Evolutionary conservation across 30 jellyfish, hydroid and myxozoan species (phyloP).

Genomic region (Rhopilema esculentum): DNA sequence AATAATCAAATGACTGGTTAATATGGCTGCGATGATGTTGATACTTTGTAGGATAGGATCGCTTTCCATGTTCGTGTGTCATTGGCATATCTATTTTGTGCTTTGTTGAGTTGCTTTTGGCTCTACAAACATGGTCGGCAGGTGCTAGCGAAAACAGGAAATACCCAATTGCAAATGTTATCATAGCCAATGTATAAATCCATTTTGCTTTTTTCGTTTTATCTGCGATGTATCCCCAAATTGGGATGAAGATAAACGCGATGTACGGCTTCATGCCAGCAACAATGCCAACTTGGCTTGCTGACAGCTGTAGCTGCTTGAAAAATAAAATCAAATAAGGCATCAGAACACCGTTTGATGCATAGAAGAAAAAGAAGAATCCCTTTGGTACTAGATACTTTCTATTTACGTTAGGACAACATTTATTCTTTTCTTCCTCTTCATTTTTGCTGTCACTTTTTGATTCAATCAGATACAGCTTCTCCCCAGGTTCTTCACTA

Average conservation of each 20-base stretch:
- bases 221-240: slow-evolving; percentile 97
- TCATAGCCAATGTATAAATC: slow-evolving; percentile 76
- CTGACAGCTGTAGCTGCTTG: slow-evolving; percentile 85
- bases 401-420: slow-evolving; percentile 77
- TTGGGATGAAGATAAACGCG: slow-evolving; percentile 87
- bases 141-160: slow-evolving; percentile 90
- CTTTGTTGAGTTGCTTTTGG: slow-evolving; percentile 80
- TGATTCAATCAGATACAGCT: slow-evolving; percentile 47
- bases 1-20: slow-evolving; percentile 23
- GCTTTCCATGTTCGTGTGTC: slow-evolving; percentile 74
- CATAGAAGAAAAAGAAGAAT: slow-evolving; percentile 90
- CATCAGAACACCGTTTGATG: slow-evolving; percentile 91
- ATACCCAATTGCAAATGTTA: slow-evolving; percentile 91
- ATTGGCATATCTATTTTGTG: slow-evolving; percentile 68
- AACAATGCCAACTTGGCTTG: slow-evolving; percentile 94
- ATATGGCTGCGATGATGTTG: not conserved
- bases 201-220: slow-evolving; percentile 76
- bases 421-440: slow-evolving; percentile 22
- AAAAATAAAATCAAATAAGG: slow-evolving; percentile 85
- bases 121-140: slow-evolving; percentile 85
- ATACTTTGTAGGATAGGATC: slow-evolving; percentile 4
- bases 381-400: slow-evolving; percentile 76
- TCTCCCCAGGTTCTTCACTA: slow-evolving; percentile 76
- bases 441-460: slow-evolving; percentile 36
- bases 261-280: slow-evolving; percentile 95